Conservation (phyloP, 2,797 vertebrate species). For the Myotis myotis region DNA sequence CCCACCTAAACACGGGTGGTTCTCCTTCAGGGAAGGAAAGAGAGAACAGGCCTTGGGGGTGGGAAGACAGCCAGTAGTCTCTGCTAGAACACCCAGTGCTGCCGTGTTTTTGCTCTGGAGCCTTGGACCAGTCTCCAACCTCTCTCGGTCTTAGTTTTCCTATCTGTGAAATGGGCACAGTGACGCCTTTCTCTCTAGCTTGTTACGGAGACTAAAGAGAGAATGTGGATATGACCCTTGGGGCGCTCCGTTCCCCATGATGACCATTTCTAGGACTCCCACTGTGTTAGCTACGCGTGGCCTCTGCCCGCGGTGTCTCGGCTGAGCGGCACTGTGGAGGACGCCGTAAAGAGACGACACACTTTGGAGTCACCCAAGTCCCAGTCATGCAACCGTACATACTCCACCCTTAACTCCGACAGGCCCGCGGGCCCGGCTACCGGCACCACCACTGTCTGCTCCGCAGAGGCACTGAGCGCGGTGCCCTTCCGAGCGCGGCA, state of each 20-base stretch:
- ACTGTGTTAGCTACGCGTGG: not conserved
- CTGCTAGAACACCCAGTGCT: no score
- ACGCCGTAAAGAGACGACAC: not conserved
- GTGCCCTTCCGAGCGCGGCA: not conserved
- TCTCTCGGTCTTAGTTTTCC: not conserved
- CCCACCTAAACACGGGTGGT: not conserved
- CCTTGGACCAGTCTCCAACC: not conserved
- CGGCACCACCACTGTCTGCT: rapidly evolving
- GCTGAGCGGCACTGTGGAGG: not conserved
- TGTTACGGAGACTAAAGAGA: not conserved
- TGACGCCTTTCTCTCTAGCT: not conserved
- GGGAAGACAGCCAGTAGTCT: not conserved
- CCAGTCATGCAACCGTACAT: rapidly evolving
- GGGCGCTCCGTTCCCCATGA: not conserved
- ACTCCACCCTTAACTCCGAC: not conserved
- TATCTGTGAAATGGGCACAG: not conserved
- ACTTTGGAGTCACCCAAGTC: not conserved
- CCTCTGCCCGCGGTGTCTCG: not conserved
- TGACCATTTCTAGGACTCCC: not conserved
- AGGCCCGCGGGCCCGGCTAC: rapidly evolving
- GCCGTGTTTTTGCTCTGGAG: not conserved
- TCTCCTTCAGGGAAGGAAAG: not conserved
- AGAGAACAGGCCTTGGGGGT: not conserved
- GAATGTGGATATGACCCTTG: not conserved
- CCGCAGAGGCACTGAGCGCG: rapidly evolving